phyloP scores from a whole-genome alignment of 2,113 vertebrate genomes.

The Helogale parvula region DNA sequence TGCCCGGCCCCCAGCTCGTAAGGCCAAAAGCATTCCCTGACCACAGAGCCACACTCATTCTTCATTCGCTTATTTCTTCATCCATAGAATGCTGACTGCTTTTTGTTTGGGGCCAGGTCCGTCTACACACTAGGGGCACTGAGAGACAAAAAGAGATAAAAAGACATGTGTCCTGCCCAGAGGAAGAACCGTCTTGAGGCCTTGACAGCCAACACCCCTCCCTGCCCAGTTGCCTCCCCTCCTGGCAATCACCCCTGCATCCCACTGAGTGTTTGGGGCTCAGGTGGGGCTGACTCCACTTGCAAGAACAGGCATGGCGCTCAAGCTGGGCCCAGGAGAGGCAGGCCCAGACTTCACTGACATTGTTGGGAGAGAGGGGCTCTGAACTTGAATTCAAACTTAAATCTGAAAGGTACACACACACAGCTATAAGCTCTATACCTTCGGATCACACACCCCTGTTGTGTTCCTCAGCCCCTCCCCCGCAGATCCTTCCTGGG shows the following conservation, averaged over 20 bases:
- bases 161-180: not conserved
- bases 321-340: not conserved
- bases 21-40: not conserved
- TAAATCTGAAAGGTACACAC: not conserved
- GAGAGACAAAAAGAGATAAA: not conserved
- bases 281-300: not conserved
- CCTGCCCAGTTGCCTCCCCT: not conserved
- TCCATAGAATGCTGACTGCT: not conserved
- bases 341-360: not conserved
- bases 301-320: rapidly evolving
- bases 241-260: no score
- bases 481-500: not conserved
- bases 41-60: not conserved
- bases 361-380: not conserved
- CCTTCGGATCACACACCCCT: not conserved
- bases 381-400: not conserved
- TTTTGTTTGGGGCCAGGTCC: not conserved
- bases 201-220: no score
- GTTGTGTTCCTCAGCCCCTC: not conserved
- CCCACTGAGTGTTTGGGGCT: not conserved
- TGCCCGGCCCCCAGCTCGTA: rapidly evolving
- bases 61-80: not conserved
- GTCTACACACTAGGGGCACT: no score
- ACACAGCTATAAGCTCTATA: not conserved
- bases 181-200: not conserved